Evolutionary conservation across 2,888 invertebrate genomes (phyloP).

Genomic region (Cryptus viduatorius): DNA sequence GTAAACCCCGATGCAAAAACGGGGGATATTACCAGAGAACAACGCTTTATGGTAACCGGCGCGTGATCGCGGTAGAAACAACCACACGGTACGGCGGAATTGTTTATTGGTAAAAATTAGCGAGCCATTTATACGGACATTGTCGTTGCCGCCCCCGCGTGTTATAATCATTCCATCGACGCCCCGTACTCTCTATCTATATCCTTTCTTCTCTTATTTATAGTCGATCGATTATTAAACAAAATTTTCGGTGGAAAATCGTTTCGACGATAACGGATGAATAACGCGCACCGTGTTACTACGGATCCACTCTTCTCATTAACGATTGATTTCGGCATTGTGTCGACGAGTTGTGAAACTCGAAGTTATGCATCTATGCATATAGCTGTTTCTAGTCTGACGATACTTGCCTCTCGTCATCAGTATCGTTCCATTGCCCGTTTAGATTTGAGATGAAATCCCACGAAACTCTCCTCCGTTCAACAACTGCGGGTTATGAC

Average conservation of each 20-base stretch:
- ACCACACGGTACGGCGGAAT: constrained; percentile 75
- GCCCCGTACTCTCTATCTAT: constrained; percentile 31
- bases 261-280: neutral
- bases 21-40: constrained; percentile 7
- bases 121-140: constrained; percentile 80
- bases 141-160: constrained; percentile 73
- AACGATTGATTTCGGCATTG: constrained; percentile 19
- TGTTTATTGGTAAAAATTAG: constrained; percentile 84
- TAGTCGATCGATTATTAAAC: constrained; percentile 58
- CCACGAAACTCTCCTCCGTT: constrained; percentile 22
- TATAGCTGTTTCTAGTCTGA: neutral
- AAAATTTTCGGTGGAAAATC: constrained; percentile 49
- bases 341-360: neutral
- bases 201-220: constrained; percentile 49
- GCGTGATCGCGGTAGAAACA: constrained; percentile 58
- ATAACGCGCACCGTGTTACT: constrained; percentile 9
- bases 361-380: neutral
- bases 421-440: neutral
- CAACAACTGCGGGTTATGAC: constrained; percentile 37
- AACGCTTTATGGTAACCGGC: constrained; percentile 57
- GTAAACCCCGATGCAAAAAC: constrained; percentile 28
- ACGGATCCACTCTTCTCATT: neutral
- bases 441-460: constrained; percentile 14
- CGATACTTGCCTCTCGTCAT: constrained; percentile 18
- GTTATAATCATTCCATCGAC: constrained; percentile 82